Evolutionary conservation across 2,113 vertebrate genomes (phyloP), one percentile per base, ranked within the genome.

Genomic region (Eurystomus gularis): DNA sequence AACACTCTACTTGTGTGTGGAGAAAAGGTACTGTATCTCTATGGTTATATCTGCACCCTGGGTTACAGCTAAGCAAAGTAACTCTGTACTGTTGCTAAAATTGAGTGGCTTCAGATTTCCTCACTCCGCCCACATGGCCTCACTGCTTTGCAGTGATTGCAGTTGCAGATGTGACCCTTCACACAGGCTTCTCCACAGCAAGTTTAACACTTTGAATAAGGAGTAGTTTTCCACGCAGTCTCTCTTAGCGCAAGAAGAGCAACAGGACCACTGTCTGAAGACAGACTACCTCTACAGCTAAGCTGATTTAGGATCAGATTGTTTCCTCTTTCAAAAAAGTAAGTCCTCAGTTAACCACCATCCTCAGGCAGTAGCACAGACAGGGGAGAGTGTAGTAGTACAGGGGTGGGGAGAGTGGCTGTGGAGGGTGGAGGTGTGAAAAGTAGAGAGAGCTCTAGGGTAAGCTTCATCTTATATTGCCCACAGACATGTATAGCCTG

Each of bases 401-500:
- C 31, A 21, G 25, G 48, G n/a, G n/a, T n/a, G n/a, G n/a, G 46
- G 37, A 71, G 48, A 23, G 28, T 12, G 69, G 51, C n/a, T 1
- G 37, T 71, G 33, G 49, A 69, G 14, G 37, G 11, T 14, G n/a
- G 49, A 39, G 8, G 3, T 8, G 5, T 73, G 76, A 62, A 49
- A 69, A 73, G 24, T 3, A 80, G 26, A 70, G 16, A n/a, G 75
- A 69, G 31, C 23, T 90, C 29, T 42, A 7, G 29, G 57, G 4
- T 15, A 26, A 77, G 5, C n/a, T 52, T 80, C 35, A 10, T 65
- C 16, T 61, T 61, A 2, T 3, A 0, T 31, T 69, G 29, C 18
- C 39, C 6, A 1, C 37, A 69, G 54, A 17, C 28, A 0, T 1
- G 3, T 4, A 10, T 5, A 44, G 26, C 51, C 21, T 7, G 5